Evolutionary conservation across 1,140 invertebrate species (phyloP), one percentile per base, ranked within the genome.

Genomic region (Lordiphosa stackelbergi): DNA sequence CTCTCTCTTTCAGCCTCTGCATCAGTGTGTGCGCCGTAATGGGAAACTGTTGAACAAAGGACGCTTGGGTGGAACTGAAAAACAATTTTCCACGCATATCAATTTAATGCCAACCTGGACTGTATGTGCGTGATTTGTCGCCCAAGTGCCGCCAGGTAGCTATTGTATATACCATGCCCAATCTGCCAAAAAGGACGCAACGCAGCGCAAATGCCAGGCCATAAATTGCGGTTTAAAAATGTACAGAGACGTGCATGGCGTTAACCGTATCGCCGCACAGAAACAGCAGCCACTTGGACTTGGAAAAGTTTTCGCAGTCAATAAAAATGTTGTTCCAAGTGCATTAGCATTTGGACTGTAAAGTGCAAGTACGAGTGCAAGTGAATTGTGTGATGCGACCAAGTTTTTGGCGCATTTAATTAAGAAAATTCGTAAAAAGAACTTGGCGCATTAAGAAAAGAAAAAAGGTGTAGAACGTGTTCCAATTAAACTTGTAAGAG

Each of bases 201-300:
- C 38, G 57, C 16, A 16, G 16, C 16, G 16, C 16, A 16, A 16
- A 16, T 16, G 16, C 51, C 12, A 46, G 53, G 52, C 45, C 66
- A 65, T 81, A 71, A 81, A 81, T 71, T 81, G 71, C 43, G 71
- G 74, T 71, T 62, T 53, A 38, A 52, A 61, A 71, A 75, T 56
- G 62, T 51, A 53, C 53, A 16, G 0, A 49, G 52, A 74, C 70
- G 75, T 79, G 74, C 55, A 24, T 56, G 38, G 11, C 35, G 22
- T 9, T 43, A 31, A 31, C 7, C 28, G 28, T 31, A 31, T 31
- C 11, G 6, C 16, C 31, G 28, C 11, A 42, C 53, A 19, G 11
- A 34, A 38, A 37, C 13, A 28, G 40, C 43, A 47, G 46, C 54
- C 40, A 65, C 54, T 70, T 45, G 37, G 42, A 62, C 11, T 42